Evolutionary conservation across 2,888 invertebrate species (phyloP), one percentile per base, ranked within the genome.

Genomic region (Salpingus planirostris): DNA sequence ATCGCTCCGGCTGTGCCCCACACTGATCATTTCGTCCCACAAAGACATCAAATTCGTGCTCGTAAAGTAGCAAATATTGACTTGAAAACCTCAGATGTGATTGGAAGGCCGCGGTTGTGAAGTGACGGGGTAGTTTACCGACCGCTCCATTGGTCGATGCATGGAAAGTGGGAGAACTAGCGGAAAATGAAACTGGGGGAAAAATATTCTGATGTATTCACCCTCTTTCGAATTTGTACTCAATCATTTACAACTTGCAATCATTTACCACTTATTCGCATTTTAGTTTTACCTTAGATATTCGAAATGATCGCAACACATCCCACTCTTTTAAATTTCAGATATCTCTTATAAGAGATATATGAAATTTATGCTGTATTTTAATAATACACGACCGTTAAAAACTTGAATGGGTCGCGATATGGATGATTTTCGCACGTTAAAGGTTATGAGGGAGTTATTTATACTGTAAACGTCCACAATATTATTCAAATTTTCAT

Each of bases 51-150:
- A 56, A 48, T 54, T 52, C 54, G 44, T 44, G 52, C 52, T 55
- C 55, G 56, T 58, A 60, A 61, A 62, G 58, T 57, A 55, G 54
- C 61, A 60, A 64, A 62, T 64, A 64, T 64, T 52, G 64, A 64
- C 62, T 63, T 57, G 62, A 61, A 62, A 61, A 62, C 59, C 60
- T 60, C 60, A 56, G 55, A 56, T 57, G 55, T 54, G 59, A 63
- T 63, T 63, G 62, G 62, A 57, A 59, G 57, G 52, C 52, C 50
- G 56, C 56, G 52, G 52, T 55, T 44, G 46, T 43, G 36, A 43
- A 42, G 42, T 42, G 47, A 46, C 43, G 50, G 53, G 49, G 47
- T 46, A 45, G 52, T 54, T 56, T 55, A 54, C 53, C 50, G 49
- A 50, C 47, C 43, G 42, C 42, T 42, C 31, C 42, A 43, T 46